Conservation (phyloP, 2,113 vertebrate species). For the Sceloporus undulatus region DNA sequence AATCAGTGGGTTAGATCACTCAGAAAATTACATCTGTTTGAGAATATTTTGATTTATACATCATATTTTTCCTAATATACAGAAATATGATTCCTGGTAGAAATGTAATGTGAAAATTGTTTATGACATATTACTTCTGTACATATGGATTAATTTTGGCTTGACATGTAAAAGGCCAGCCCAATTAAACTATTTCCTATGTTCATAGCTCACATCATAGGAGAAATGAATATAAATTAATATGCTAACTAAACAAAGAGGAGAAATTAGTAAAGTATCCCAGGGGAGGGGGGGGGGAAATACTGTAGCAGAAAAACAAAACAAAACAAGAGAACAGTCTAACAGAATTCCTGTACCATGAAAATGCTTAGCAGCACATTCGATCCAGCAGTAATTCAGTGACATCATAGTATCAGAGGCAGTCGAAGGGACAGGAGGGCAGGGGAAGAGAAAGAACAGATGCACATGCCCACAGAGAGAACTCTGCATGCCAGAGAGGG, state of each 20-base stretch:
- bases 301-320: not conserved
- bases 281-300: no score
- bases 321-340: not conserved
- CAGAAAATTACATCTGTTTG: no score
- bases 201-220: not conserved
- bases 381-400: not conserved
- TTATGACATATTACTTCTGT: not conserved
- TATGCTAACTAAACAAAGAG: not conserved
- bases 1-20: not conserved
- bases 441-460: no score
- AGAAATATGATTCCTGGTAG: not conserved
- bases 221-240: not conserved
- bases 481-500: no score
- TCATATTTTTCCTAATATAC: not conserved
- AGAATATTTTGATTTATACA: not conserved
- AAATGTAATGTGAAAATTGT: not conserved
- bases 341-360: not conserved
- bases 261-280: not conserved
- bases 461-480: no score
- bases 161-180: not conserved
- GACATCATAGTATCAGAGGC: not conserved
- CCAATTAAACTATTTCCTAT: not conserved
- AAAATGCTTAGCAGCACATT: constrained; percentile 3
- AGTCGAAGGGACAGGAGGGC: no score
- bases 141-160: not conserved